These are phyloP conservation scores for Epicampocera succincta DNA, from an alignment of 2,888 invertebrate species.

Conservation along the genomic window DNA sequence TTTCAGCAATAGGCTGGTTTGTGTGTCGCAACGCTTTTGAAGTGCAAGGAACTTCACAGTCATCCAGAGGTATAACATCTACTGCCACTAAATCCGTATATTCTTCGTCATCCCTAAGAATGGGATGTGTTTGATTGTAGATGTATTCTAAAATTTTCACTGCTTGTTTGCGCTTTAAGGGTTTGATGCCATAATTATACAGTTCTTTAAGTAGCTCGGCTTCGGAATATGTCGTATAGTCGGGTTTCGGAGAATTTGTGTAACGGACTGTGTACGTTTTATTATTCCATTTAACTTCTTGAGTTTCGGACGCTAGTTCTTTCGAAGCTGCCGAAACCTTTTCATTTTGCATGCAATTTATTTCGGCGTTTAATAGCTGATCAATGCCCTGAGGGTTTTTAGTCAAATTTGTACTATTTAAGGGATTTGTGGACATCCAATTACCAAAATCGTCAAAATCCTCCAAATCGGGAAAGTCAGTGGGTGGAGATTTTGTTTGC, in stretches of 20 bases:
- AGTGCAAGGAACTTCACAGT: constrained; percentile 28
- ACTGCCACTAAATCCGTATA: neutral
- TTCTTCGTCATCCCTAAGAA: constrained; percentile 77
- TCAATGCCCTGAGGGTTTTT: constrained; percentile 75
- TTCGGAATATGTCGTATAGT: constrained; percentile 84
- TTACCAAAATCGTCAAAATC: constrained; percentile 77
- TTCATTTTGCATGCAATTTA: constrained; percentile 68
- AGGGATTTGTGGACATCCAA: constrained; percentile 63
- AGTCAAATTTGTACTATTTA: neutral
- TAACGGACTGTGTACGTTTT: constrained; percentile 81
- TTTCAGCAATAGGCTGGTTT: neutral
- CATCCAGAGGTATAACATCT: neutral
- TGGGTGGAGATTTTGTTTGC: constrained; percentile 9
- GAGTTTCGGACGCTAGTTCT: neutral
- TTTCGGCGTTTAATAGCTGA: constrained; percentile 75
- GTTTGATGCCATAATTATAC: constrained; percentile 86
- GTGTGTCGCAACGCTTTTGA: constrained; percentile 32
- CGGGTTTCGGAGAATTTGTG: constrained; percentile 84
- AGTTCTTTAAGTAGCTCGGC: constrained; percentile 84
- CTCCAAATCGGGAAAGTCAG: constrained; percentile 53
- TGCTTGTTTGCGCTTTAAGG: constrained; percentile 86
- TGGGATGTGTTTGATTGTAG: constrained; percentile 87
- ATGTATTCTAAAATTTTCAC: constrained; percentile 85
- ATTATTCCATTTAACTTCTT: constrained; percentile 75
- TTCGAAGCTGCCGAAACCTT: neutral